Base-by-base conservation (phyloP, 2,888 invertebrate genomes). In the Eupithecia pulchellata region DNA sequence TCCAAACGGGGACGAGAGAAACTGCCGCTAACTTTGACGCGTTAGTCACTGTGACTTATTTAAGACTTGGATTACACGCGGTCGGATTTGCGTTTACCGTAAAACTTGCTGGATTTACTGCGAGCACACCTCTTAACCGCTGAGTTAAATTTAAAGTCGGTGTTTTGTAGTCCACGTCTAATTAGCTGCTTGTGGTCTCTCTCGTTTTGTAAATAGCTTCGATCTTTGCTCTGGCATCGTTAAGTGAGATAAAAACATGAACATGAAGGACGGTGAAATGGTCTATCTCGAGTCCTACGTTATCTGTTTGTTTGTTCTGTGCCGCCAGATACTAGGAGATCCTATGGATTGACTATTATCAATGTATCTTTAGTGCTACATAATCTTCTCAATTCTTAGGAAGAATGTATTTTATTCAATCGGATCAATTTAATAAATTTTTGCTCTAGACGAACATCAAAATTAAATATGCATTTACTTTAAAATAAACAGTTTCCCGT, bases 21-120 rank as follows among this genome's bases (percentile, higher is more conserved):
- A 69, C 17, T 20, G 73, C 61, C 58, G 73, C 73, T 73, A 73
- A 73, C 69, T 69, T 73, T 68, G 70, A 69, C 73, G 30, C 64
- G 65, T 73, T 69, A 73, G 67, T 73, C 72, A 73, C 69, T 47
- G 47, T 57, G 62, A 65, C 66, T 66, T 29, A 52, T 25, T 47
- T 25, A 34, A 47, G 47, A 25, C 36, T 29, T 39, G 32, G 60
- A 72, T 55, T 61, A 69, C 64, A 69, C 11, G 52, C 60, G 25
- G 25, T 30, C 52, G 63, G 55, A 52, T 72, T 65, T 60, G 27
- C 29, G 47, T 36, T 36, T 9, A n/a, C 25, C 1, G 42, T 17
- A 52, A 52, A 52, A 13, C 47, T 20, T 25, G 47, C 47, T 52
- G 52, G 52, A 52, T 11, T 25, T 52, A 52, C 25, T 25, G 6